Evolutionary conservation across 2,888 invertebrate genomes (phyloP).

Genomic region (Rhagonycha lutea): DNA sequence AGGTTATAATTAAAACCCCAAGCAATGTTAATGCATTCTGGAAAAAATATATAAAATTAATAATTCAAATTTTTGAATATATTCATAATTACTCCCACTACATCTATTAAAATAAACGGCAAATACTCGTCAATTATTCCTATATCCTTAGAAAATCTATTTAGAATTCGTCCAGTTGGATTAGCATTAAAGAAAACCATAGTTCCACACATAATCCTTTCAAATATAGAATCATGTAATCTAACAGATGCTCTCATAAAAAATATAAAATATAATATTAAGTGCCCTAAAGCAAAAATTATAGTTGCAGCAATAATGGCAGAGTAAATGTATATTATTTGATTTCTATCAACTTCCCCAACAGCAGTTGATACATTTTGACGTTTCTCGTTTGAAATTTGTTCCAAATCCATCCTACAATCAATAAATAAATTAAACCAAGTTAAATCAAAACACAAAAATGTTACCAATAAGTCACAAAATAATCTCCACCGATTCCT

Average conservation of each 20-base stretch:
- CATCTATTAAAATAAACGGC: constrained; percentile 49
- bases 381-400: constrained; percentile 39
- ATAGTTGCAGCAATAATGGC: constrained; percentile 56
- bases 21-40: constrained; percentile 58
- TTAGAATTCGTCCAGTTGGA: constrained; percentile 51
- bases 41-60: constrained; percentile 22
- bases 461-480: constrained; percentile 66
- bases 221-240: constrained; percentile 48
- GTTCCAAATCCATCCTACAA: constrained; percentile 46
- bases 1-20: constrained; percentile 73
- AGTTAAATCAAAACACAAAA: neutral
- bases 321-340: constrained; percentile 56
- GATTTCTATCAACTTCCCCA: constrained; percentile 7
- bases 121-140: constrained; percentile 68
- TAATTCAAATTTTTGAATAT: neutral
- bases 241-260: constrained; percentile 49
- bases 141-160: constrained; percentile 56
- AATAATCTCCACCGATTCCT: constrained; percentile 71
- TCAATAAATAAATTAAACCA: neutral
- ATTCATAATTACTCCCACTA: constrained; percentile 45
- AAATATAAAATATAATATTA: constrained; percentile 49
- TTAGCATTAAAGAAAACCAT: constrained; percentile 53
- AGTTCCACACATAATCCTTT: constrained; percentile 45
- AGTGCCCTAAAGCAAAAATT: constrained; percentile 45
- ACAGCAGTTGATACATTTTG: neutral